Evolutionary conservation across 1,140 invertebrate species (phyloP).

Genomic region (Doryteuthis pealeii): DNA sequence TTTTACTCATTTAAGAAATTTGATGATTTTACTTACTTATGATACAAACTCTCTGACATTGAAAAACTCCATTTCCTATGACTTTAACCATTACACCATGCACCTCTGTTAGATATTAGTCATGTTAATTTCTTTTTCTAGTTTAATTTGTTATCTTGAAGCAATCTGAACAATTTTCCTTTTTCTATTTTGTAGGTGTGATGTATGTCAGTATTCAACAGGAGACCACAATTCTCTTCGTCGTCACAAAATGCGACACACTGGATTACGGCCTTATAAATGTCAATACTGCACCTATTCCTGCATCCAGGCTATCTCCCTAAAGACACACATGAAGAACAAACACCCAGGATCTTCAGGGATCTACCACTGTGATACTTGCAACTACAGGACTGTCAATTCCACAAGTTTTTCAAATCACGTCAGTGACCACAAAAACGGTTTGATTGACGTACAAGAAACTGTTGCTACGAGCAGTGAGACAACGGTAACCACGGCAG

Average conservation of each 20-base stretch:
- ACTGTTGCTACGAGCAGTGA: neutral
- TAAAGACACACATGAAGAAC: constrained; percentile 69
- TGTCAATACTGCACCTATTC: constrained; percentile 95
- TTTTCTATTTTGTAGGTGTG: constrained; percentile 45
- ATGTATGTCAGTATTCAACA: constrained; percentile 60
- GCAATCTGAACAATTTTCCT: neutral
- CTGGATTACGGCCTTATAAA: constrained; percentile 96
- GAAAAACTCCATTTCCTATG: too few species aligned
- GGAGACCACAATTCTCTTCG: constrained; percentile 81
- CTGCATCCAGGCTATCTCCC: constrained; percentile 72
- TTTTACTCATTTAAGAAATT: too few species aligned
- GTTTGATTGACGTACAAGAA: constrained; percentile 48
- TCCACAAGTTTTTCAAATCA: constrained; percentile 65
- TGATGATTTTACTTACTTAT: too few species aligned
- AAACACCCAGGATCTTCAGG: constrained; percentile 68
- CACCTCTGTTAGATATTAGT: too few species aligned
- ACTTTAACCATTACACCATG: too few species aligned
- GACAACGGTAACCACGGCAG: neutral
- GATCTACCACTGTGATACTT: constrained; percentile 65
- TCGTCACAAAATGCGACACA: constrained; percentile 91
- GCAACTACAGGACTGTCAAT: constrained; percentile 67
- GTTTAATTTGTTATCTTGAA: too few species aligned
- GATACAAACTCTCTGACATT: too few species aligned
- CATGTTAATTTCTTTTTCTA: too few species aligned
- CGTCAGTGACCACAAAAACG: constrained; percentile 65